phyloP scores from a whole-genome alignment of 2,113 vertebrate species.

The Vulpes ferrilata region DNA sequence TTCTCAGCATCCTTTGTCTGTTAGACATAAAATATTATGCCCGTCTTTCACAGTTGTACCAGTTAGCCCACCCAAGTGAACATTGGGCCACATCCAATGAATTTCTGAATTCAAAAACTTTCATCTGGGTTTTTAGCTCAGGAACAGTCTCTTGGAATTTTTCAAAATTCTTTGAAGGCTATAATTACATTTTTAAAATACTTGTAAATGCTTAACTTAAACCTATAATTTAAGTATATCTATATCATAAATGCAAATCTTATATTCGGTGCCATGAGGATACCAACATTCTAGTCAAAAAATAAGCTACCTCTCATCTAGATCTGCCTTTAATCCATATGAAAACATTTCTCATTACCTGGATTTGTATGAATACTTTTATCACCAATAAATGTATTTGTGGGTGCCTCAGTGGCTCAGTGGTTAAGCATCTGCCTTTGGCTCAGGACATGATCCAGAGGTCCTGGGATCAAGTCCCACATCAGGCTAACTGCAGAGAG shows the following conservation, averaged over 20 bases:
- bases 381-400: not conserved
- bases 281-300: not conserved
- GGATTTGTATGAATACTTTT: not conserved
- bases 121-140: not conserved
- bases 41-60: not conserved
- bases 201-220: not conserved
- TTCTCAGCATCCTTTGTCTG: not conserved
- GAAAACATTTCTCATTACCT: not conserved
- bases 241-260: not conserved
- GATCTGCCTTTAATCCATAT: not conserved
- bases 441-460: no score
- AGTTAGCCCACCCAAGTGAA: not conserved
- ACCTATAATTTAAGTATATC: not conserved
- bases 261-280: not conserved
- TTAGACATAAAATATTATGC: not conserved
- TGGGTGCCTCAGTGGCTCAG: no score
- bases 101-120: conserved; percentile 8
- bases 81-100: not conserved
- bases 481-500: no score
- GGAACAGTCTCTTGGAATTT: not conserved
- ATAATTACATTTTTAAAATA: not conserved
- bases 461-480: no score
- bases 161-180: not conserved
- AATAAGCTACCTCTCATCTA: not conserved
- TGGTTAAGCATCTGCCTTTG: no score